Evolutionary conservation across 2,113 vertebrate genomes (phyloP), one percentile per base, ranked within the genome.

Genomic region (Trichechus manatus): DNA sequence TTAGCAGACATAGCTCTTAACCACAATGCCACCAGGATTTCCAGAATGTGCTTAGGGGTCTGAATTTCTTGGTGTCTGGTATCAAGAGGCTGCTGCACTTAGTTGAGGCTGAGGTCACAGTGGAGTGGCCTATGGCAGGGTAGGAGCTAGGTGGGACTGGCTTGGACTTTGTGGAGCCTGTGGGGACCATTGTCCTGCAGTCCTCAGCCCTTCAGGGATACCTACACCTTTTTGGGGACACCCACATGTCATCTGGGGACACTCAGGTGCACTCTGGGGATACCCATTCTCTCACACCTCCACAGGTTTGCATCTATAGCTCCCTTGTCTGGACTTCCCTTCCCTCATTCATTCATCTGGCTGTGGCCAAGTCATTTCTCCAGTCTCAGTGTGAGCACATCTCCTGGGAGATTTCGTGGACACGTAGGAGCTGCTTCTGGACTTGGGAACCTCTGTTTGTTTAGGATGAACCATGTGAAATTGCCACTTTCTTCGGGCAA

Each of bases 291-390:
- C 3, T 23, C 25, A 5, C 8, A 27, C 56, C 42, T 36, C 86
- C 1, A 19, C 5, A 5, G 2, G 1, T 50, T 8, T 31, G 5
- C 23, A 5, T 2, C 9, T 19, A 11, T 0, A 0, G 36, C 70
- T 66, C 23, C 61, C 29, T 36, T 5, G 1, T 39, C 80, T 59
- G 68, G n/a, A 36, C 17, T n/a, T 89, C 29, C 50, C 22, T 53
- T 42, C 44, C 15, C 10, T 75, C 25, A 19, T 39, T 8, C 10
- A 14, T 66, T 64, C 25, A 61, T 15, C 29, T 1, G 23, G 19
- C 10, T 74, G n/a, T 50, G 25, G 59, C 47, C 27, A 20, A 56
- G 11, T 63, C 7, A 61, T 77, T 77, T 66, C n/a, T 94, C 15
- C 27, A 77, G 22, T 15, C 22, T 64, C 72, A 33, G 59, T 7